Percentiles rank a stretch among this genome's conserved stretches.
Conservation (phyloP, 1,140 invertebrate genomes). For the Monomorium pharaonis region DNA sequence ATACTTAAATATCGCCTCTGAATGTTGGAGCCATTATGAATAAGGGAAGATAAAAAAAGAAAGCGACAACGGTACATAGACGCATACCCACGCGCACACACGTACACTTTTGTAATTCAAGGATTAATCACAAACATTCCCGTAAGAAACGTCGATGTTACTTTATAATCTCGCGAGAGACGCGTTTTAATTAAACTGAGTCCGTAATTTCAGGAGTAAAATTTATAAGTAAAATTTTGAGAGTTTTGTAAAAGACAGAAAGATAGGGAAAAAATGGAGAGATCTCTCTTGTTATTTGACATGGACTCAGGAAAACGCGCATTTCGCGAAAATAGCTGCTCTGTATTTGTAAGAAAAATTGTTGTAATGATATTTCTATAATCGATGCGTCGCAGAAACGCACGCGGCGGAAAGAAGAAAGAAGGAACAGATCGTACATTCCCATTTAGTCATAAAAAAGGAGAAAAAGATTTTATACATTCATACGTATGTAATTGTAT, state of each 20-base stretch:
- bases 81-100: not conserved
- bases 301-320: not conserved
- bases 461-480: conserved; percentile 81
- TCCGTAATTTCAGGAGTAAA: not conserved
- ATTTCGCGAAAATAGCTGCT: conserved; percentile 50
- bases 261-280: not conserved
- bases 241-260: not conserved
- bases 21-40: conserved; percentile 43
- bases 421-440: conserved; percentile 74
- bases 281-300: not conserved
- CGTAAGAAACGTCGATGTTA: conserved; percentile 56
- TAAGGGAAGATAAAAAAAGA: conserved; percentile 14
- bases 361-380: conserved; percentile 70
- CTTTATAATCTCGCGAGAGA: conserved; percentile 49
- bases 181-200: conserved; percentile 41
- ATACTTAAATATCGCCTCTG: conserved; percentile 21
- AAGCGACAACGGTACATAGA: not conserved
- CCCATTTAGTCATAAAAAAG: conserved; percentile 77
- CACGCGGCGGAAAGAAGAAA: not conserved
- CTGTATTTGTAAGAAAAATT: conserved; percentile 73
- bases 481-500: conserved; percentile 80
- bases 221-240: not conserved
- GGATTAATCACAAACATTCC: conserved; percentile 61
- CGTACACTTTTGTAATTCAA: conserved; percentile 55
- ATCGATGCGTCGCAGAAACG: conserved; percentile 27